phyloP scores from a whole-genome alignment of 2,888 invertebrate genomes.

The Ochropacha duplaris region DNA sequence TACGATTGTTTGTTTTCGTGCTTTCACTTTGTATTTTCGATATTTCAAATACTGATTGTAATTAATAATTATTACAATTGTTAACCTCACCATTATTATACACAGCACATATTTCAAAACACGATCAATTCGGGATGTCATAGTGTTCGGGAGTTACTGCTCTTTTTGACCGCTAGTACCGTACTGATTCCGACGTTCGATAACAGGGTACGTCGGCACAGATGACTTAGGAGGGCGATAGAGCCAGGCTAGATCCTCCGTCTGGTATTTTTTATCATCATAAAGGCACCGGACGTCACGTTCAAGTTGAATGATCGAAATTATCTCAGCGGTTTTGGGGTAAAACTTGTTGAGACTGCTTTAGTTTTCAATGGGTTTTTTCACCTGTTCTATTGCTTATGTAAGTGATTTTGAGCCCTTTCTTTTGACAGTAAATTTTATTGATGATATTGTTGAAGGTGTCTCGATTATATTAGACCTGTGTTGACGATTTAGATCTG shows the following conservation, averaged over 20 bases:
- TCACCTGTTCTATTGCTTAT: background rate
- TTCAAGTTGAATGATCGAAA: conserved; percentile 70
- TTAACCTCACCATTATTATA: conserved; percentile 42
- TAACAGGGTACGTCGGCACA: conserved; percentile 47
- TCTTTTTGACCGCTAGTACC: conserved; percentile 51
- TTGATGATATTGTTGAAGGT: too few species aligned
- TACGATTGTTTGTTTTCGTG: conserved; percentile 37
- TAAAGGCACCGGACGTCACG: conserved; percentile 71
- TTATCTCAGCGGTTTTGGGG: conserved; percentile 52
- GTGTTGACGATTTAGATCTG: too few species aligned
- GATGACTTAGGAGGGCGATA: conserved; percentile 54
- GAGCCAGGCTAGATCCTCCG: conserved; percentile 47
- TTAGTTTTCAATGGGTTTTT: background rate
- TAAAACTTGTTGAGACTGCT: conserved; percentile 3
- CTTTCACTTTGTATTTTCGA: conserved; percentile 46
- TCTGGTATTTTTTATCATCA: conserved; percentile 43
- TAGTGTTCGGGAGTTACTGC: conserved; percentile 45
- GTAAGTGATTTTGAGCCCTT: background rate
- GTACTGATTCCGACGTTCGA: conserved; percentile 55
- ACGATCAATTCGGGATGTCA: conserved; percentile 36
- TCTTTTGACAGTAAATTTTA: background rate
- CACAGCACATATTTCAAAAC: conserved; percentile 37
- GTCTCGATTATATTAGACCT: too few species aligned
- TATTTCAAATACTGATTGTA: conserved; percentile 6
- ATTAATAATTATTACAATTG: conserved; percentile 7